A percentile compares a stretch with the other conserved stretches of the same genome.
Evolutionary conservation across 2,113 vertebrate genomes (phyloP).

Genomic region (Pipa parva): DNA sequence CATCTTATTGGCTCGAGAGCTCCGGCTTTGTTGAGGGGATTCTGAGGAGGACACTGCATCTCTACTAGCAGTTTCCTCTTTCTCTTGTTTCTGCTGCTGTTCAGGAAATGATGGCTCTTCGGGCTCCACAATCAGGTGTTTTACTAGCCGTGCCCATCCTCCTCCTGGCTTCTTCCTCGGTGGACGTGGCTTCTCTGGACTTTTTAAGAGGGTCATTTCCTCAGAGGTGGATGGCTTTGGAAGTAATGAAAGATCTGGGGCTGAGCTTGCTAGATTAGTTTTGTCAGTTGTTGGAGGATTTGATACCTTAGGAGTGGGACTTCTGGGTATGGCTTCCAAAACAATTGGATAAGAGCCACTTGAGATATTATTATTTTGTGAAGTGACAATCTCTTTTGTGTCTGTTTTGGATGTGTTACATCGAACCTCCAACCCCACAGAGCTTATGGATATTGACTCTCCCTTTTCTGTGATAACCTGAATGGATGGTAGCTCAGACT

Average conservation of each 20-base stretch:
- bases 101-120: constrained; percentile 58
- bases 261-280: background rate
- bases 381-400: background rate
- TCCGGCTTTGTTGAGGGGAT: constrained; percentile 47
- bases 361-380: background rate
- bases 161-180: constrained; percentile 56
- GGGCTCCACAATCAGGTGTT: constrained; percentile 77
- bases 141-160: constrained; percentile 82
- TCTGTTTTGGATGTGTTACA: background rate
- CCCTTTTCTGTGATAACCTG: background rate
- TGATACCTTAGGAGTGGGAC: background rate
- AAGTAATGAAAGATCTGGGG: background rate
- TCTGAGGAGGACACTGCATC: constrained; percentile 20
- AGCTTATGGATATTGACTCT: background rate
- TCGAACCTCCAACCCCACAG: background rate
- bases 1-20: constrained; percentile 72
- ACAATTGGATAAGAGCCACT: background rate
- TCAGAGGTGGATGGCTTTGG: background rate
- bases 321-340: background rate
- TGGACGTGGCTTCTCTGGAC: constrained; percentile 15
- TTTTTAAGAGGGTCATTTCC: constrained; percentile 45
- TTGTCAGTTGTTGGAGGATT: background rate
- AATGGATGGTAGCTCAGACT: background rate
- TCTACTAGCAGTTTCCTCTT: background rate
- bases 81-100: constrained; percentile 16